phyloP scores from a whole-genome alignment of 2,113 vertebrate genomes.

The Aplodontia rufa region DNA sequence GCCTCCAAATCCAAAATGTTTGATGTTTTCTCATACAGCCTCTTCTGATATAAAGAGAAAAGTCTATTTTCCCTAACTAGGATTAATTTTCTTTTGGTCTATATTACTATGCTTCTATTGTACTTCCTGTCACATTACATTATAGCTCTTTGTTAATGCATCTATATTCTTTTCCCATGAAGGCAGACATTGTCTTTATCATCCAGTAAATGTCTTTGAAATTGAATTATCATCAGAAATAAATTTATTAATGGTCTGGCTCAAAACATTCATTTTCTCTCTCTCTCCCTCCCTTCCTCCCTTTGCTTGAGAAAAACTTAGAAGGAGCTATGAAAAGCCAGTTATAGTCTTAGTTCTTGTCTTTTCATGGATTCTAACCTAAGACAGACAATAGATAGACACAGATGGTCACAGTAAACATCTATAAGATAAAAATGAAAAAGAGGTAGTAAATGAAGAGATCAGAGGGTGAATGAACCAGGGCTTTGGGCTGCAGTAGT shows the following conservation, averaged over 20 bases:
- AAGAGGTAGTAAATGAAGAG: background rate
- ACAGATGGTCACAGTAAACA: background rate
- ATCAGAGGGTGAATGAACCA: background rate
- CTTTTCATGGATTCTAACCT: background rate
- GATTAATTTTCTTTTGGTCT: background rate
- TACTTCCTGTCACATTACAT: background rate
- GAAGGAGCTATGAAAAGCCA: background rate
- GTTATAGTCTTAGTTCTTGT: background rate
- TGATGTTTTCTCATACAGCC: background rate
- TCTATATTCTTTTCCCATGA: background rate
- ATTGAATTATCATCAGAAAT: background rate
- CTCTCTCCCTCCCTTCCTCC: background rate
- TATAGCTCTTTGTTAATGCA: background rate
- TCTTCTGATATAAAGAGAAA: background rate
- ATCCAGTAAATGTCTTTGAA: conserved; percentile 22
- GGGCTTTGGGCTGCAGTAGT: background rate
- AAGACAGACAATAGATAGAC: background rate
- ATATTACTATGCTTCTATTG: background rate
- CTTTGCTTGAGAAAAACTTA: background rate
- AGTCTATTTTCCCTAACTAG: background rate
- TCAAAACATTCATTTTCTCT: background rate
- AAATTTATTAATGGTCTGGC: background rate
- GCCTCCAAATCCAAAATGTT: background rate
- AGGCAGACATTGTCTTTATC: background rate
- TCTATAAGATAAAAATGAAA: background rate